Conservation (phyloP, 1,140 invertebrate species). For the Drosophila yakuba region DNA sequence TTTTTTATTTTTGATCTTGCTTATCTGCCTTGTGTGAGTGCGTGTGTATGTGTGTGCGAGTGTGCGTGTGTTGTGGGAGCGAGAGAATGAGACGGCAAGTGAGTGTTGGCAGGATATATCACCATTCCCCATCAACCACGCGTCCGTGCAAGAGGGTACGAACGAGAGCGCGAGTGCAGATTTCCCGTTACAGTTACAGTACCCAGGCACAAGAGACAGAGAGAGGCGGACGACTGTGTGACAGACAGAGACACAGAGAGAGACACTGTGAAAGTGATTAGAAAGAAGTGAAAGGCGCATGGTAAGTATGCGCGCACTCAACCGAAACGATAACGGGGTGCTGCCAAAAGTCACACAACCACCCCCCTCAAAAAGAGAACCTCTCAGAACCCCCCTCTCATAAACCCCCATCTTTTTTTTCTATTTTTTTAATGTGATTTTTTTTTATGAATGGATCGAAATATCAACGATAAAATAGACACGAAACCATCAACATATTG, state of each 20-base stretch:
- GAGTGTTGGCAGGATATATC: constrained; percentile 18
- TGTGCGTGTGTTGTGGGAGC: neutral
- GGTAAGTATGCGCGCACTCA: constrained; percentile 77
- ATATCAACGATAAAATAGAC: constrained; percentile 19
- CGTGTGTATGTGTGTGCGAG: constrained; percentile 4
- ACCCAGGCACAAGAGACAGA: constrained; percentile 44
- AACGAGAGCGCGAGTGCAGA: constrained; percentile 48
- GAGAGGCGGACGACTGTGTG: constrained; percentile 40
- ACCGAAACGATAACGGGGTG: constrained; percentile 74
- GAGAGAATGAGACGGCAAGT: constrained; percentile 1
- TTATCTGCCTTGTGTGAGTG: constrained; percentile 35
- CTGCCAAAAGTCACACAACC: constrained; percentile 27
- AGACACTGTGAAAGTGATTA: constrained; percentile 49
- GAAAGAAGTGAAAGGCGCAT: constrained; percentile 58
- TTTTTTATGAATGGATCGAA: constrained; percentile 38
- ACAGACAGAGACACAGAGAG: constrained; percentile 55
- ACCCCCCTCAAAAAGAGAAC: constrained; percentile 5
- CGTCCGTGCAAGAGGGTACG: constrained; percentile 24
- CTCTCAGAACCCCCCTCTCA: constrained; percentile 21
- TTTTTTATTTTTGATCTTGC: constrained; percentile 40
- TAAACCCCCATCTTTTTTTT: constrained; percentile 40
- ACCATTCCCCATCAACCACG: constrained; percentile 16
- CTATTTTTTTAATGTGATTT: constrained; percentile 65
- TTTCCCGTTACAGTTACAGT: constrained; percentile 50
- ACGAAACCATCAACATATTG: constrained; percentile 15